A percentile compares a stretch with the other conserved stretches of the same genome.
Evolutionary conservation across 2,113 vertebrate species (phyloP).

Genomic region (Tenebrosternarchus preto): DNA sequence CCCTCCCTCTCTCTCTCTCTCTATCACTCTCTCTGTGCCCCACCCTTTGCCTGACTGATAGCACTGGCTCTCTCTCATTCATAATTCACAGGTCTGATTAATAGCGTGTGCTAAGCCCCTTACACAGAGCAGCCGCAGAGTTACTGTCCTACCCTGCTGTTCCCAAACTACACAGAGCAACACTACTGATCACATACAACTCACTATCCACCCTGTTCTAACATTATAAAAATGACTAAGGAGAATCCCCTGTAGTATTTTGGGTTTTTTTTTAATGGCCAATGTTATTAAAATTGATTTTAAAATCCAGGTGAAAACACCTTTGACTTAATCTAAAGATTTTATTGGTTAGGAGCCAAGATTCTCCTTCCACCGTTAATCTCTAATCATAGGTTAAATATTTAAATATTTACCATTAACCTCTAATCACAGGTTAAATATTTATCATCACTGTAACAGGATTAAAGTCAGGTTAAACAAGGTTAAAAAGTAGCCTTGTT

Average conservation of each 20-base stretch:
- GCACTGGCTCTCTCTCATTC: slow-evolving; percentile 37
- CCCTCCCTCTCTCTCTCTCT: not conserved
- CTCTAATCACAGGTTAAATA: not conserved
- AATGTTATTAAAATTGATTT: no score
- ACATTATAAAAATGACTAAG: no score
- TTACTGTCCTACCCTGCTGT: no score
- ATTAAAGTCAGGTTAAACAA: no score
- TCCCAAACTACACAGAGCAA: not conserved
- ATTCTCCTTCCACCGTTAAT: not conserved
- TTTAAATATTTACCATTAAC: not conserved
- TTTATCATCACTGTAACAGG: not conserved
- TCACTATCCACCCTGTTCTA: not conserved
- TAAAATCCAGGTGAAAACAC: no score
- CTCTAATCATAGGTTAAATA: not conserved
- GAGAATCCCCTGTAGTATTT: no score
- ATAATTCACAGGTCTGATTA: slow-evolving; percentile 57
- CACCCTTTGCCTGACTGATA: slow-evolving; percentile 30
- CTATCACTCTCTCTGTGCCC: not conserved
- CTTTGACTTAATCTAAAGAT: not conserved
- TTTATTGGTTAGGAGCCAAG: not conserved
- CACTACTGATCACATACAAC: not conserved
- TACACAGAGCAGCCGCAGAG: no score
- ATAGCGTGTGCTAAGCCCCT: slow-evolving; percentile 54
- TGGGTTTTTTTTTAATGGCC: no score
- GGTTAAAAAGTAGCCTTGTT: not conserved